Evolutionary conservation across 1,140 invertebrate genomes (phyloP).

Genomic region (Pseudomyrmex cubaensis): DNA sequence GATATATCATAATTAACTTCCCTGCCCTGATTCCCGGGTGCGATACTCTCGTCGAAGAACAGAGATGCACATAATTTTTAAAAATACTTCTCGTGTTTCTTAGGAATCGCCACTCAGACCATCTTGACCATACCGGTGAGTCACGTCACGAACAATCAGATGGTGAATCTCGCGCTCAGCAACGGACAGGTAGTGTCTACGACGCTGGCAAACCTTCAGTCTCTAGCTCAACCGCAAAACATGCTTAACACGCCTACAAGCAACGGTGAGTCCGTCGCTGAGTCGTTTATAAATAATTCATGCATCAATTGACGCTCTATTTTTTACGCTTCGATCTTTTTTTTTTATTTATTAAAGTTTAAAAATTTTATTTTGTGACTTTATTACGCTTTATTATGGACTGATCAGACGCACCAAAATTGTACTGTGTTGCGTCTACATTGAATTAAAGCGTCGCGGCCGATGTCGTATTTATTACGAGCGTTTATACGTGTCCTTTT

Average conservation of each 20-base stretch:
- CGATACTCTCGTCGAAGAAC: no score
- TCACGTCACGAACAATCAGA: conserved; percentile 92
- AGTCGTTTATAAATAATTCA: not conserved
- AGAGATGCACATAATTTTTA: not conserved
- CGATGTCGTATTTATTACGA: conserved; percentile 34
- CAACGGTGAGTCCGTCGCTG: conserved; percentile 78
- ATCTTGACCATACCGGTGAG: conserved; percentile 97
- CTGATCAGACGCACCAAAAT: not conserved
- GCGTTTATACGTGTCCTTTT: conserved; percentile 46
- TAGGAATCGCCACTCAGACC: conserved; percentile 96
- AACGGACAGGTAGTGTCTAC: conserved; percentile 94
- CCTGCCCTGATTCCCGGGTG: not conserved
- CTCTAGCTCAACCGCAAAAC: conserved; percentile 90
- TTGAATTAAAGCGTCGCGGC: not conserved
- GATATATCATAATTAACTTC: conserved; percentile 50
- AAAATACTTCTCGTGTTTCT: conserved; percentile 30
- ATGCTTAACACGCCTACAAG: conserved; percentile 87
- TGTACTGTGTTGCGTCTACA: not conserved
- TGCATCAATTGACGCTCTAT: no score
- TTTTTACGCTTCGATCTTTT: no score
- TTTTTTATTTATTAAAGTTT: not conserved
- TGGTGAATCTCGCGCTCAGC: conserved; percentile 92
- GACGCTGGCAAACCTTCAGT: conserved; percentile 92
- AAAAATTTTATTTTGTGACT: not conserved
- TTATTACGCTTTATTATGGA: not conserved